Percentiles rank a stretch among this genome's conserved stretches.
These are phyloP conservation scores for Drosophila rufa DNA, from an alignment of 1,140 invertebrate genomes.

Conservation along the genomic window DNA sequence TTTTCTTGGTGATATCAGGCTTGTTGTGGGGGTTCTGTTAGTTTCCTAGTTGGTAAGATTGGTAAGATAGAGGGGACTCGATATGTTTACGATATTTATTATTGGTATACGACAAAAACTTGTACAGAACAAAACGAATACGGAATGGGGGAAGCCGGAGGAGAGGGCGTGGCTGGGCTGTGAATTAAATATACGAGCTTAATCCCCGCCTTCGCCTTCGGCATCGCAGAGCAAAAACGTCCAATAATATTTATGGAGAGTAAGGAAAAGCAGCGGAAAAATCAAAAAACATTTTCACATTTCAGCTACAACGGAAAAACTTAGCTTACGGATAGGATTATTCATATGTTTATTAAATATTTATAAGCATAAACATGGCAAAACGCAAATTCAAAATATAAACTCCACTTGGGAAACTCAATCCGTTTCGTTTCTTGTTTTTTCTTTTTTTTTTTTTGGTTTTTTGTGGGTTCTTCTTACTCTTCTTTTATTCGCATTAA, in stretches of 20 bases:
- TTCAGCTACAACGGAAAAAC: slow-evolving; percentile 80
- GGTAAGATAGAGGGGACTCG: slow-evolving; percentile 37
- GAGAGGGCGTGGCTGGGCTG: slow-evolving; percentile 9
- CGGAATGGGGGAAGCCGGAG: slow-evolving; percentile 7
- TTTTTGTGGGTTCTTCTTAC: slow-evolving; percentile 20
- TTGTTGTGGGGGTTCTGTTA: slow-evolving; percentile 55
- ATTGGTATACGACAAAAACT: slow-evolving; percentile 62
- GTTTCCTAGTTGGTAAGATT: slow-evolving; percentile 60
- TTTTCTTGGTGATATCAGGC: slow-evolving; percentile 45
- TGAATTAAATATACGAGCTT: slow-evolving; percentile 12
- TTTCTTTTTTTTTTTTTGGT: slow-evolving; percentile 4
- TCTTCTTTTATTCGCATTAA: slow-evolving; percentile 30
- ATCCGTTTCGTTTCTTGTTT: slow-evolving; percentile 16
- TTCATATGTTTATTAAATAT: slow-evolving; percentile 54
- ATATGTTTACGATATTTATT: slow-evolving; percentile 65
- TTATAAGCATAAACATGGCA: slow-evolving; percentile 66
- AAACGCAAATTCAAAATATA: slow-evolving; percentile 59
- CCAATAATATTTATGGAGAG: slow-evolving; percentile 40
- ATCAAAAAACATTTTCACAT: slow-evolving; percentile 68
- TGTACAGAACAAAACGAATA: slow-evolving; percentile 56
- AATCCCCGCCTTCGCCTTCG: slow-evolving; percentile 12
- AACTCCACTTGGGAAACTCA: slow-evolving; percentile 40
- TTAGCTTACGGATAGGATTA: slow-evolving; percentile 63
- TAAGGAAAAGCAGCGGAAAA: slow-evolving; percentile 35
- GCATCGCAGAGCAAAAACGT: slow-evolving; percentile 51